These are phyloP conservation scores for Clarias fuscus DNA, from an alignment of 2,797 vertebrate genomes.

Conservation along the genomic window DNA sequence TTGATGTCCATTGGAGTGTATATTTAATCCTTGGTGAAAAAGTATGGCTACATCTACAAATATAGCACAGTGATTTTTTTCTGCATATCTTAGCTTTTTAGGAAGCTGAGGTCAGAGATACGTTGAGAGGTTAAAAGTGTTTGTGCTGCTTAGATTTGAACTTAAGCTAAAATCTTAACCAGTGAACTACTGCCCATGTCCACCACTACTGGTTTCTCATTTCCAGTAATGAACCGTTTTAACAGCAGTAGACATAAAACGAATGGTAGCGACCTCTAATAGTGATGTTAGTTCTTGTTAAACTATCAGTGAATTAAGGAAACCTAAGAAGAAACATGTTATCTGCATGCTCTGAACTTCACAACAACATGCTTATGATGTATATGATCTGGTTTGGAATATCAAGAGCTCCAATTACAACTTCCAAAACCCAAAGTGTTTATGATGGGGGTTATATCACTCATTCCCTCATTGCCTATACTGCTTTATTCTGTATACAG, in stretches of 20 bases:
- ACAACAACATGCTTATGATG: too few species aligned
- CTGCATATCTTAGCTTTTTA: not conserved
- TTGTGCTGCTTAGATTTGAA: not conserved
- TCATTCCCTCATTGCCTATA: too few species aligned
- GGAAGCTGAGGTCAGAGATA: not conserved
- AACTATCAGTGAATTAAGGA: not conserved
- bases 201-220: too few species aligned
- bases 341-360: not conserved
- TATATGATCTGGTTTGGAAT: not conserved
- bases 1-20: not conserved
- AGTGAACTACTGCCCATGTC: not conserved
- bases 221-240: not conserved
- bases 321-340: not conserved
- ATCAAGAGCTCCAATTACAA: not conserved
- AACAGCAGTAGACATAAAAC: not conserved
- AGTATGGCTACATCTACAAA: not conserved
- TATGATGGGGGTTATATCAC: too few species aligned
- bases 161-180: not conserved
- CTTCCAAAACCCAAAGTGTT: not conserved
- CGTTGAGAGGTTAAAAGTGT: too few species aligned
- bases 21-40: not conserved
- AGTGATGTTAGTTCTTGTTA: not conserved
- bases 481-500: too few species aligned
- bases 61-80: not conserved
- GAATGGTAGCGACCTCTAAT: not conserved